phyloP scores from a whole-genome alignment of 2,888 invertebrate genomes.

The Eumerus sabulonum region DNA sequence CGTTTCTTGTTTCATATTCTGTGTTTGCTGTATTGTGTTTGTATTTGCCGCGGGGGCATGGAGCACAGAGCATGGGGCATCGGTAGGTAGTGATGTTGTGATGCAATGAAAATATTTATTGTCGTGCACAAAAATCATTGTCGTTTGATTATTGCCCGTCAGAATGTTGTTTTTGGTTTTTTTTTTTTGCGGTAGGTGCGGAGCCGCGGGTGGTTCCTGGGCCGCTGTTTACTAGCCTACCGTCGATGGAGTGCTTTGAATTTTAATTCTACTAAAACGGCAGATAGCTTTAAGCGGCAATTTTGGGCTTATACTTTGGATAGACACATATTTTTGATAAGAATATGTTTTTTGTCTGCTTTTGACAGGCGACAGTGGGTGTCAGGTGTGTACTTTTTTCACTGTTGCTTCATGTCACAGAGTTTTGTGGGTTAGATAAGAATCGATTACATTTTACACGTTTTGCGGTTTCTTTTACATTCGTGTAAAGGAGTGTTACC shows the following conservation, averaged over 20 bases:
- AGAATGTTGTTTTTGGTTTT: too few species aligned
- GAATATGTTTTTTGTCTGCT: too few species aligned
- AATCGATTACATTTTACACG: too few species aligned
- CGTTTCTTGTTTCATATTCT: not conserved
- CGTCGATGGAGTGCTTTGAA: conserved; percentile 31
- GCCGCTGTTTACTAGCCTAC: conserved; percentile 34
- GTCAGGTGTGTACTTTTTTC: too few species aligned
- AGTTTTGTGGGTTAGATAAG: too few species aligned
- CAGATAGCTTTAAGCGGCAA: conserved; percentile 37
- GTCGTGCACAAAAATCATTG: conserved; percentile 63
- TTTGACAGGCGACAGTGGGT: too few species aligned
- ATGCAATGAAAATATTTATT: conserved; percentile 69
- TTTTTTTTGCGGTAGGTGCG: conserved; percentile 15
- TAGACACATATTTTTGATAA: too few species aligned
- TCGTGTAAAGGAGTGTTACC: too few species aligned
- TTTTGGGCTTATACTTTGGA: too few species aligned
- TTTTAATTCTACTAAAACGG: conserved; percentile 48
- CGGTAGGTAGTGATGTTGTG: conserved; percentile 33
- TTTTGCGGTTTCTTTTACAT: too few species aligned
- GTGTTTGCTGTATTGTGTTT: conserved; percentile 17
- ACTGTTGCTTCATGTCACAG: too few species aligned
- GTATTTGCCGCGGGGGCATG: conserved; percentile 13
- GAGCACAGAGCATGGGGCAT: conserved; percentile 36
- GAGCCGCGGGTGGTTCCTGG: conserved; percentile 15
- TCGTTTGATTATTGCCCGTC: conserved; percentile 55